Conservation (phyloP, 2,888 invertebrate genomes). For the Pseudolycoriella hygida region DNA sequence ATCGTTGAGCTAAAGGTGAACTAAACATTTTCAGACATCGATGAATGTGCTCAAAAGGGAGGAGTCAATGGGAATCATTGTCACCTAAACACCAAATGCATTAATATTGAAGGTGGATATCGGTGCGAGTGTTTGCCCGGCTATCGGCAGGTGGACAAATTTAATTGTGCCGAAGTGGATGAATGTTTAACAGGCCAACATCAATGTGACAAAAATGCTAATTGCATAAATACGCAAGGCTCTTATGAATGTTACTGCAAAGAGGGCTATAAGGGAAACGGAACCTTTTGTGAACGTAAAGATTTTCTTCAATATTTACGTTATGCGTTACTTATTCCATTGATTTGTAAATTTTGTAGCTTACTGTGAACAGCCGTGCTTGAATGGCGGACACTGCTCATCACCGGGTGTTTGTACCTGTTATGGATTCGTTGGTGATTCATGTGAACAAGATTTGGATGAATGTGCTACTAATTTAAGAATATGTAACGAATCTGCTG, state of each 20-base stretch:
- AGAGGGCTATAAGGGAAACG: conserved; percentile 59
- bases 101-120: conserved; percentile 68
- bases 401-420: conserved; percentile 64
- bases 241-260: conserved; percentile 61
- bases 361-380: conserved; percentile 58
- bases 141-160: conserved; percentile 56
- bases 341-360: conserved; percentile 43
- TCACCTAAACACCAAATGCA: conserved; percentile 64
- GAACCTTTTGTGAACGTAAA: conserved; percentile 64
- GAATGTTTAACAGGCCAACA: conserved; percentile 57
- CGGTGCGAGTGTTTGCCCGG: conserved; percentile 70
- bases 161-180: conserved; percentile 64
- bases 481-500: conserved; percentile 55
- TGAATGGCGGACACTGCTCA: conserved; percentile 68
- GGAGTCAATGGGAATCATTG: conserved; percentile 71
- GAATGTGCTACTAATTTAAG: conserved; percentile 54
- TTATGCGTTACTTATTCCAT: too few relatives aligned
- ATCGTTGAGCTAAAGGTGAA: too few relatives aligned
- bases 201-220: conserved; percentile 56
- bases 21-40: conserved; percentile 42
- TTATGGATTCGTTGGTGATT: conserved; percentile 62
- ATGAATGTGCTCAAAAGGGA: conserved; percentile 67
- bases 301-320: conserved; percentile 13
- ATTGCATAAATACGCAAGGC: conserved; percentile 65
- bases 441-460: conserved; percentile 74